Evolutionary conservation across 2,113 vertebrate species (phyloP), one percentile per base, ranked within the genome.

Genomic region (Copsychus sechellarum): DNA sequence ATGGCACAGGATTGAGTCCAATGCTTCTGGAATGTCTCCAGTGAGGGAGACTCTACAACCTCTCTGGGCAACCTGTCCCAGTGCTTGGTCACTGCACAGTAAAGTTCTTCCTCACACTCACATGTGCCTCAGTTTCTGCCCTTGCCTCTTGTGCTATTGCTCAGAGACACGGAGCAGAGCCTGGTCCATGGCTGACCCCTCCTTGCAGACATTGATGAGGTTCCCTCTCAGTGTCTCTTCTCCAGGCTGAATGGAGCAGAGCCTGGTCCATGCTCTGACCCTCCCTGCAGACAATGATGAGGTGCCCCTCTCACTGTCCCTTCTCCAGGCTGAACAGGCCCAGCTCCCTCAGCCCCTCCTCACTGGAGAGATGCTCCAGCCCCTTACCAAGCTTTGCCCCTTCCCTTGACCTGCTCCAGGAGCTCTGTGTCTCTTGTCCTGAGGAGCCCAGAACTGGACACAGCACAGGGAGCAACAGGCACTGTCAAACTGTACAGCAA

Each of bases 91-190:
- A 69, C 14, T 12, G 11, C 33, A 43, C 22, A 33, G 45, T 22
- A 28, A 33, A 38, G 6, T 13, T 50, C 14, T 19, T 69, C 45
- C 36, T 58, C 6, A 3, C 2, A 16, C 21, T 50, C 51, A 25
- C 1, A 1, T 42, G 5, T 33, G 38, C 33, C 26, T 8, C 28
- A 69, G 26, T 15, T 69, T 53, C 9, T 61, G 33, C 28, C 28
- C 38, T 13, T 69, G 38, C 14, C 8, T 60, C 38, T 16, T 33
- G 14, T 33, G 33, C 72, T 9, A 0, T 2, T 42, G 45, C 54
- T 9, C 6, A 11, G 45, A 10, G 29, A 2, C 20, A 9, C 4
- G 0, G 1, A 42, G 14, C 79, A 82, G 45, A 82, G 56, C 5
- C 45, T 61, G 56, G 20, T 1, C 31, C 54, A 19, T n/a, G n/a